Conservation (phyloP, 2,113 vertebrate species). For the Oryzias javanicus region DNA sequence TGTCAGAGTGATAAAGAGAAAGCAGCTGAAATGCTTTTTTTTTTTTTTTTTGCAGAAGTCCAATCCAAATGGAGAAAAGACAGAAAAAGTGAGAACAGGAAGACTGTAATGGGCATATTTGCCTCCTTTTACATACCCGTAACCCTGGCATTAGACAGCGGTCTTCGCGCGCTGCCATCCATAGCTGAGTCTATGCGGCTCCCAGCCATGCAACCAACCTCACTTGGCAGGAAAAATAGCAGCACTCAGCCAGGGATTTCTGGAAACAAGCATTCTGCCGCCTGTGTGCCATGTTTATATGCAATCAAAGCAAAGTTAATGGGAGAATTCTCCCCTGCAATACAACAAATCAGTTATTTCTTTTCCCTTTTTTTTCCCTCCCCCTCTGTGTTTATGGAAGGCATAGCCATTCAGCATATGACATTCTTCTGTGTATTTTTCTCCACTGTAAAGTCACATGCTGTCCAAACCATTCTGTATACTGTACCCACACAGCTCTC, state of each 20-base stretch:
- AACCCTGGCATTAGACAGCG: conserved; percentile 45
- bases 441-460: conserved; percentile 32
- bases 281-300: conserved; percentile 59
- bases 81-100: conserved; percentile 15
- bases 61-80: conserved; percentile 22
- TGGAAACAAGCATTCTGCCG: conserved; percentile 53
- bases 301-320: conserved; percentile 72
- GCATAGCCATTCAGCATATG: conserved; percentile 50
- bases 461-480: conserved; percentile 13
- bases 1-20: conserved; percentile 42
- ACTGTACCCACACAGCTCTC: conserved; percentile 15
- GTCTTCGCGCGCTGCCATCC: conserved; percentile 54
- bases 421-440: conserved; percentile 42
- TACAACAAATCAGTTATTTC: conserved; percentile 45
- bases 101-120: conserved; percentile 52
- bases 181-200: conserved; percentile 35
- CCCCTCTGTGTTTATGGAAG: conserved; percentile 50
- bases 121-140: conserved; percentile 43
- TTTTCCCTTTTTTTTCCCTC: conserved; percentile 54
- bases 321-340: conserved; percentile 53
- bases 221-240: conserved; percentile 49
- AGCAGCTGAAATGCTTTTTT: conserved; percentile 17
- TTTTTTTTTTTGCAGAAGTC: conserved; percentile 9
- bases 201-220: conserved; percentile 60
- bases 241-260: conserved; percentile 56